A percentile compares a stretch with the other conserved stretches of the same genome.
Conservation (phyloP, 1,140 invertebrate genomes). For the Stenopsyche tienmushanensis region DNA sequence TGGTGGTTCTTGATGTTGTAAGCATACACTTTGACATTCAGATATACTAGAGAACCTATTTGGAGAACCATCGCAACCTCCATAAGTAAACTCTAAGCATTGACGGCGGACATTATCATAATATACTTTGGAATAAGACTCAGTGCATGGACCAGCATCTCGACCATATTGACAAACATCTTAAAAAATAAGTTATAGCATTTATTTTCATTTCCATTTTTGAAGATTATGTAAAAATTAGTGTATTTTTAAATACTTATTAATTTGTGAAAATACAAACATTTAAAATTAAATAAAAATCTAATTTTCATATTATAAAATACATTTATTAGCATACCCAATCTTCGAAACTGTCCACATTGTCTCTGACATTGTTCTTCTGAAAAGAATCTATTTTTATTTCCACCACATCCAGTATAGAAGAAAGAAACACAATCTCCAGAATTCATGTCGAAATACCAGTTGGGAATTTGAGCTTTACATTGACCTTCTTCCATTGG, state of each 20-base stretch:
- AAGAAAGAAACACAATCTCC: constrained; percentile 68
- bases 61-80: constrained; percentile 79
- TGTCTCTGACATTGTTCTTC: constrained; percentile 80
- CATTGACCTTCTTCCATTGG: constrained; percentile 72
- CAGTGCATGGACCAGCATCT: constrained; percentile 70
- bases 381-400: constrained; percentile 75
- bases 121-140: constrained; percentile 65
- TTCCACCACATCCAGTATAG: constrained; percentile 71
- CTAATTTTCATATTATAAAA: background rate
- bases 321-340: constrained; percentile 58
- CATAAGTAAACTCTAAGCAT: constrained; percentile 69
- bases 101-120: constrained; percentile 60
- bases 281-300: too few species aligned
- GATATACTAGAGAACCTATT: constrained; percentile 71
- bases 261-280: constrained; percentile 1
- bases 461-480: constrained; percentile 64
- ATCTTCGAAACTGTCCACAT: constrained; percentile 70
- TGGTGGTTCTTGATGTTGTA: constrained; percentile 31
- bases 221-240: background rate
- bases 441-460: constrained; percentile 69
- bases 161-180: constrained; percentile 62
- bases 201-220: too few species aligned
- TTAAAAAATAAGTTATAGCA: constrained; percentile 46
- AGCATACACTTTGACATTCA: constrained; percentile 68
- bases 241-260: background rate